These are phyloP conservation scores for Nothoprocta perdicaria DNA, from an alignment of 2,113 vertebrate genomes.

Conservation along the genomic window DNA sequence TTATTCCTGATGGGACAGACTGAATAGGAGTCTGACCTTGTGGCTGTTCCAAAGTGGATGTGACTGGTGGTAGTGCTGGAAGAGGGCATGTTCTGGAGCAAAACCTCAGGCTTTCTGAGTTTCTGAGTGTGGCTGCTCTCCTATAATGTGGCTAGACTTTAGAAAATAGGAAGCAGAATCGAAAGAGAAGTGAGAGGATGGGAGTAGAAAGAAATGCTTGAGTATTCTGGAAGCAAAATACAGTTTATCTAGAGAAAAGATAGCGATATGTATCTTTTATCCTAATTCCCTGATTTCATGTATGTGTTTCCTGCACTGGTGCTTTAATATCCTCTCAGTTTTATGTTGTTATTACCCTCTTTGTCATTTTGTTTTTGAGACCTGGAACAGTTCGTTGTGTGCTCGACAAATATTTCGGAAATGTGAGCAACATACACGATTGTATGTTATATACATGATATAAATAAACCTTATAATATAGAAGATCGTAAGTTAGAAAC, in stretches of 20 bases:
- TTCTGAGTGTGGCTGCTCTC: background rate
- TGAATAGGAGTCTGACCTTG: fast-evolving
- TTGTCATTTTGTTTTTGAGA: background rate
- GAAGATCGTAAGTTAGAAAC: conserved; percentile 12
- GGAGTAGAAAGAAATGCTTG: background rate
- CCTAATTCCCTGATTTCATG: background rate
- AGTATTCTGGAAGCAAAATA: background rate
- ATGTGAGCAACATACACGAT: background rate
- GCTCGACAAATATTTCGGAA: conserved; percentile 30
- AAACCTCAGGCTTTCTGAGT: background rate
- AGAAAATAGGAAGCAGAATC: background rate
- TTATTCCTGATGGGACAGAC: background rate
- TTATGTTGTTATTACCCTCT: background rate
- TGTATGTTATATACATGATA: background rate
- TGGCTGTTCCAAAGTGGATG: background rate
- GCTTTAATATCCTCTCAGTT: background rate
- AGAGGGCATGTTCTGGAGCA: background rate
- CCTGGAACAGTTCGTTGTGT: background rate
- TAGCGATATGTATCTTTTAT: background rate
- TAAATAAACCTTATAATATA: conserved; percentile 30
- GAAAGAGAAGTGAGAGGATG: background rate
- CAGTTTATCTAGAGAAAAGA: background rate
- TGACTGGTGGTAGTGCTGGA: background rate
- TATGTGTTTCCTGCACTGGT: background rate
- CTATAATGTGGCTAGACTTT: background rate